phyloP scores from a whole-genome alignment of 2,888 invertebrate genomes.

The Zaprionus bogoriensis region DNA sequence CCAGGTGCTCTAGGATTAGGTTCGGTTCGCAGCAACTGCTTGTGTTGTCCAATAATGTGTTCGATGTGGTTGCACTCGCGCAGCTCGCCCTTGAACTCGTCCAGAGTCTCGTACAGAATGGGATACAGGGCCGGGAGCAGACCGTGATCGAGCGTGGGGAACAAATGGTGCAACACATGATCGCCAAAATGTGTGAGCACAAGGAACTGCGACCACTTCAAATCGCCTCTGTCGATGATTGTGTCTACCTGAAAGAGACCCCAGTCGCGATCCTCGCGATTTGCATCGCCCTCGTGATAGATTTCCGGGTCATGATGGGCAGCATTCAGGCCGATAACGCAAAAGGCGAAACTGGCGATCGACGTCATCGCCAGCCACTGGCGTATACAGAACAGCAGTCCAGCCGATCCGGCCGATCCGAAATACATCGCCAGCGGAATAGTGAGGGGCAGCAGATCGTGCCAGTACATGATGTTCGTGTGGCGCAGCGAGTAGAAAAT shows the following conservation, averaged over 20 bases:
- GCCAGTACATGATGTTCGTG: constrained; percentile 79
- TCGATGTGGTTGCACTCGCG: constrained; percentile 85
- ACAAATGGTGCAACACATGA: constrained; percentile 90
- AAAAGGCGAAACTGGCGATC: constrained; percentile 86
- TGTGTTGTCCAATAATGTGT: constrained; percentile 87
- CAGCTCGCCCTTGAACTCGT: constrained; percentile 80
- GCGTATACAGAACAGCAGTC: constrained; percentile 64
- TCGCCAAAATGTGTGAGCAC: constrained; percentile 90
- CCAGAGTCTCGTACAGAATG: constrained; percentile 82
- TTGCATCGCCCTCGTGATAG: constrained; percentile 90
- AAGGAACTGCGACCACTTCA: constrained; percentile 87
- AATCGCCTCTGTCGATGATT: constrained; percentile 88
- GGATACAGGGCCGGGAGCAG: constrained; percentile 87
- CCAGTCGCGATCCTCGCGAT: constrained; percentile 86
- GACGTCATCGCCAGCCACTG: constrained; percentile 85
- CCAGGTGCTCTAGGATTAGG: constrained; percentile 82
- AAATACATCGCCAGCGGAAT: constrained; percentile 83
- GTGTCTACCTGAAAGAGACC: constrained; percentile 90
- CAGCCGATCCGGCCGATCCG: constrained; percentile 74
- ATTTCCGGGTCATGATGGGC: constrained; percentile 92
- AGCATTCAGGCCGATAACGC: constrained; percentile 87
- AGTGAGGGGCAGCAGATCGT: constrained; percentile 82
- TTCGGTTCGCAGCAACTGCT: constrained; percentile 84
- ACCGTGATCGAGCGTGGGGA: constrained; percentile 91
- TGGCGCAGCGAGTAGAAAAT: constrained; percentile 71